These are phyloP conservation scores for Lethrus apterus DNA, from an alignment of 1,140 invertebrate genomes.

Conservation along the genomic window DNA sequence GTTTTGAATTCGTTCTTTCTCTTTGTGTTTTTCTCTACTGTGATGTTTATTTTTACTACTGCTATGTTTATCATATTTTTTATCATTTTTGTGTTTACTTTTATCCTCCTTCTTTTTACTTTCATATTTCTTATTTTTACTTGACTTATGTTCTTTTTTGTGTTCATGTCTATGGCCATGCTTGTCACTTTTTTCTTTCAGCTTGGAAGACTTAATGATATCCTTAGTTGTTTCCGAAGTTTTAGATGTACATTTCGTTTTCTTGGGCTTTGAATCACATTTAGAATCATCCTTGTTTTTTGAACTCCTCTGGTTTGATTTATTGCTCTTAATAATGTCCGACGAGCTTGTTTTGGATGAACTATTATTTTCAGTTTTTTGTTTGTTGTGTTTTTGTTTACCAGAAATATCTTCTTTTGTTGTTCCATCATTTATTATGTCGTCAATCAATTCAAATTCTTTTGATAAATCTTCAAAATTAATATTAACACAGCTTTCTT, in stretches of 20 bases:
- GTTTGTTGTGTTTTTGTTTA: constrained; percentile 18
- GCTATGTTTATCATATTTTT: constrained; percentile 9
- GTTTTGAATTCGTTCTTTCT: constrained; percentile 19
- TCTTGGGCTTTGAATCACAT: background rate
- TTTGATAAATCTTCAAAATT: constrained; percentile 38
- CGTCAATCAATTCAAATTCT: constrained; percentile 41
- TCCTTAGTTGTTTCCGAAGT: background rate
- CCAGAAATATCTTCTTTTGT: no score
- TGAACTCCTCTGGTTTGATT: no score
- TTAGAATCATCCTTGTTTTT: background rate
- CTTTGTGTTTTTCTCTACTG: constrained; percentile 14
- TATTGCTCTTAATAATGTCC: no score
- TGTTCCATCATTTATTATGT: constrained; percentile 27
- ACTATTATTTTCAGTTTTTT: no score
- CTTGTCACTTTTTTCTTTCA: no score
- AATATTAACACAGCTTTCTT: constrained; percentile 25
- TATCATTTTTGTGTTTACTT: constrained; percentile 21
- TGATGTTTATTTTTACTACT: background rate
- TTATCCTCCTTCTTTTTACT: constrained; percentile 3
- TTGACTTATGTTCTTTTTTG: constrained; percentile 16
- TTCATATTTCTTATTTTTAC: constrained; percentile 15
- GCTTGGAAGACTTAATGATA: no score
- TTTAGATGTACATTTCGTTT: background rate
- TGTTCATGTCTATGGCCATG: constrained; percentile 6
- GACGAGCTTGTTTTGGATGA: no score